Base-by-base conservation (phyloP, 2,888 invertebrate genomes). In the Luperina nickerlii region DNA sequence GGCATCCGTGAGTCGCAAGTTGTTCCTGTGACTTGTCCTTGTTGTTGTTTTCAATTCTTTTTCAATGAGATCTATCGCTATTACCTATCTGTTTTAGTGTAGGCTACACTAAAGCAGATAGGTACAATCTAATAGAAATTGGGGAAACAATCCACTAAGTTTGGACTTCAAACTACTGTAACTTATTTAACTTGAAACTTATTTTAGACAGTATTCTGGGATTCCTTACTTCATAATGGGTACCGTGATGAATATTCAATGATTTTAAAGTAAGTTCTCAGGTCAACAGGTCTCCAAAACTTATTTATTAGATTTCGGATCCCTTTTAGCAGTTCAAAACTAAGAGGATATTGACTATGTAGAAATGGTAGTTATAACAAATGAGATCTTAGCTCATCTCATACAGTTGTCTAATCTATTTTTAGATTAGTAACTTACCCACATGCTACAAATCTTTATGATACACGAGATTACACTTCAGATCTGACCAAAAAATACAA, bases 181-280 rank as follows among this genome's bases (percentile, higher is more conserved):
- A 48, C 54, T 54, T 15, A 54, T 60, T 71, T 18, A 65, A 73
- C 27, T 74, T 70, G 8, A 79, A 62, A 20, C 62, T 27, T 67
- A 51, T 65, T 73, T 24, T 67, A 54, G 38, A 27, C 71, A 48
- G 57, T n/a, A 85, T 82, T 67, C 57, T 62, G 74, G 63, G 71
- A 79, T 68, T 70, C 38, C 45, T 74, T 68, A 75, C 76, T 81
- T 60, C 62, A 60, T 66, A 73, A 76, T 27, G 32, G 42, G 54
- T 60, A 65, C 32, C 11, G n/a, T 68, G 63, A 75, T 87, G 83
- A 85, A 85, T 86, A 83, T 83, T 74, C 63, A 78, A 78, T 76
- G 27, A 76, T 78, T 81, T 63, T 13, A 32, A 78, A 66, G 62
- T 42, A 73, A 70, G 63, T 76, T 73, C 32, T 65, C 63, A 42